phyloP scores from a whole-genome alignment of 2,888 invertebrate species.

The Melanotus villosus region DNA sequence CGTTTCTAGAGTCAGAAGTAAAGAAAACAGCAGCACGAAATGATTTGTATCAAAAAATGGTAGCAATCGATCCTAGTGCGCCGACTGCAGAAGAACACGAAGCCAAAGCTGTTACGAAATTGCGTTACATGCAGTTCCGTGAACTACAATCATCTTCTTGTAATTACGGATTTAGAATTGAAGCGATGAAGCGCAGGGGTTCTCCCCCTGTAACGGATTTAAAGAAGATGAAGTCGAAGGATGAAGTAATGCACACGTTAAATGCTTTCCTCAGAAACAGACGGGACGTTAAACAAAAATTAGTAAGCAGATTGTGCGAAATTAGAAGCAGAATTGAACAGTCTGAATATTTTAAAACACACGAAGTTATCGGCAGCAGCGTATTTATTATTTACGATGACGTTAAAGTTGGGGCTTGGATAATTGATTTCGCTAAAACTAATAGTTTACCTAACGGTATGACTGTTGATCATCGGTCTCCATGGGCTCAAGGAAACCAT shows the following conservation, averaged over 20 bases:
- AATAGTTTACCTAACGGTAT: slow-evolving; percentile 79
- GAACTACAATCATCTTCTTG: slow-evolving; percentile 95
- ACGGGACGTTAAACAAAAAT: slow-evolving; percentile 76
- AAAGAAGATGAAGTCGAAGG: slow-evolving; percentile 86
- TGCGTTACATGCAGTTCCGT: slow-evolving; percentile 96
- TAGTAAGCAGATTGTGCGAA: slow-evolving; percentile 82
- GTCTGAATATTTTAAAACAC: slow-evolving; percentile 86
- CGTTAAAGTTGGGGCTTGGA: slow-evolving; percentile 91
- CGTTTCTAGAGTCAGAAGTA: slow-evolving; percentile 96
- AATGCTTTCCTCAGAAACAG: slow-evolving; percentile 80
- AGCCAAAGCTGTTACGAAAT: slow-evolving; percentile 90
- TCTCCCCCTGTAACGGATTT: slow-evolving; percentile 88
- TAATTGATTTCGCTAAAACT: slow-evolving; percentile 98
- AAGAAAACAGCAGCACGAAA: slow-evolving; percentile 85
- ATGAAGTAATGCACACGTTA: slow-evolving; percentile 82
- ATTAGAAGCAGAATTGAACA: slow-evolving; percentile 86
- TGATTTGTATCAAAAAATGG: slow-evolving; percentile 97
- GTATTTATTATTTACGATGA: slow-evolving; percentile 95
- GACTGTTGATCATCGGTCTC: slow-evolving; percentile 82
- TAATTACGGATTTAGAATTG: slow-evolving; percentile 94
- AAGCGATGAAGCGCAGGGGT: slow-evolving; percentile 92
- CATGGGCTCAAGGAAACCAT: slow-evolving; percentile 95
- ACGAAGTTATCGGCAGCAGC: slow-evolving; percentile 96
- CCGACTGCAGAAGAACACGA: slow-evolving; percentile 89
- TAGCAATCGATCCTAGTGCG: slow-evolving; percentile 88